Evolutionary conservation across 92 coral and sea anemone genomes (phyloP).

Genomic region (Galaxea fascicularis): DNA sequence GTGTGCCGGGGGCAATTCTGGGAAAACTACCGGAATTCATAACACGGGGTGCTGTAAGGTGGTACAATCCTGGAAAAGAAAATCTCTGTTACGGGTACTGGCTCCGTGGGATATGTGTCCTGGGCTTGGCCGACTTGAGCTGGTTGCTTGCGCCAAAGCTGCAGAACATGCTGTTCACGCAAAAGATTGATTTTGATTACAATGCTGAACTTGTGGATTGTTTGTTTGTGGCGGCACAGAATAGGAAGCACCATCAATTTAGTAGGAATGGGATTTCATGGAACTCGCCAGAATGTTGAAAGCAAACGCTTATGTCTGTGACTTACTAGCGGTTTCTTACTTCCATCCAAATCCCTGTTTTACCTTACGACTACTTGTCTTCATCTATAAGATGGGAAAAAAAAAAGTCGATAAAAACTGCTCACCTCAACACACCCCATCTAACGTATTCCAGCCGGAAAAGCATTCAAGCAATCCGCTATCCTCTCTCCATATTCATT

Average conservation of each 20-base stretch:
- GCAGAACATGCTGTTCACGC: constrained; percentile 27
- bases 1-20: constrained; percentile 25
- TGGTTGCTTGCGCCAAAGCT: constrained; percentile 28
- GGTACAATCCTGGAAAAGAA: neutral
- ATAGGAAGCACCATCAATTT: constrained; percentile 11
- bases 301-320: no score
- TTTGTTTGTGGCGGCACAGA: constrained; percentile 11
- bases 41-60: constrained; percentile 17
- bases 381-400: no score
- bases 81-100: constrained; percentile 39
- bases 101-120: constrained; percentile 50
- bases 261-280: constrained; percentile 12
- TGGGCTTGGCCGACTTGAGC: constrained; percentile 45
- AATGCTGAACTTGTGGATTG: constrained; percentile 32
- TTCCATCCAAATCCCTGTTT: no score
- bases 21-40: constrained; percentile 30
- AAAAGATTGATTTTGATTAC: constrained; percentile 50
- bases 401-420: no score
- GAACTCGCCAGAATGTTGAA: neutral
- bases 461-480: no score
- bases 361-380: no score
- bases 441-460: no score
- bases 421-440: no score
- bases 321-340: no score
- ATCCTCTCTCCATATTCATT: no score